phyloP scores from a whole-genome alignment of 2,888 invertebrate genomes.

The Dynastes maya region DNA sequence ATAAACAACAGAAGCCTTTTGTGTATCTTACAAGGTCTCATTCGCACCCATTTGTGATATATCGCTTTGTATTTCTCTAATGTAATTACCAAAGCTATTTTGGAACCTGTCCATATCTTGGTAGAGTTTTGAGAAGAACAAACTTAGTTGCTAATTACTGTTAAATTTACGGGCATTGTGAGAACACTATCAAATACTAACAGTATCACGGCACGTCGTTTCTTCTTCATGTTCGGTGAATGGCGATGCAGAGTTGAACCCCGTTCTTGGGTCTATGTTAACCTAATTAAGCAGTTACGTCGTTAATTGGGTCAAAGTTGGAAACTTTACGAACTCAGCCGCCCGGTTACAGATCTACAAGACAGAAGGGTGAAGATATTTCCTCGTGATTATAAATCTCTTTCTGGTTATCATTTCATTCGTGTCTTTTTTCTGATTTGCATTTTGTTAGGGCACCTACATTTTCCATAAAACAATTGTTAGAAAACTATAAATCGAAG shows the following conservation, averaged over 20 bases:
- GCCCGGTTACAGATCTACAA: slow-evolving; percentile 3
- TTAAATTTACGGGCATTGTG: slow-evolving; percentile 40
- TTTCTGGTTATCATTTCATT: not conserved
- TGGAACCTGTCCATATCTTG: slow-evolving; percentile 29
- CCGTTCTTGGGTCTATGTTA: slow-evolving; percentile 15
- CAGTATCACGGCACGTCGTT: slow-evolving; percentile 36
- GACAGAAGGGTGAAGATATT: slow-evolving; percentile 18
- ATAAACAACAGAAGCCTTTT: too few relatives aligned
- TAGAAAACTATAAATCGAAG: too few relatives aligned
- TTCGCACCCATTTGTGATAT: not conserved
- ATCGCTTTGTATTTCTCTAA: slow-evolving; percentile 21
- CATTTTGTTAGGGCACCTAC: not conserved
- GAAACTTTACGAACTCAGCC: slow-evolving; percentile 19
- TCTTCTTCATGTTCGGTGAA: slow-evolving; percentile 10
- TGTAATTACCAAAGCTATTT: slow-evolving; percentile 4
- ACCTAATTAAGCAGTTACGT: slow-evolving; percentile 47
- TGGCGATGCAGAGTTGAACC: slow-evolving; percentile 2
- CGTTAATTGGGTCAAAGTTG: slow-evolving; percentile 49
- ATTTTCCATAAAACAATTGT: too few relatives aligned
- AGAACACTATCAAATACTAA: slow-evolving; percentile 42
- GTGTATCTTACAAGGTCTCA: not conserved
- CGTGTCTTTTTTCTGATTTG: not conserved
- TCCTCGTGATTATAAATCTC: slow-evolving; percentile 37
- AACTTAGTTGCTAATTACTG: slow-evolving; percentile 42
- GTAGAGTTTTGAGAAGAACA: slow-evolving; percentile 17